Conservation (phyloP, 2,797 vertebrate species). For the Sciurus vulgaris region DNA sequence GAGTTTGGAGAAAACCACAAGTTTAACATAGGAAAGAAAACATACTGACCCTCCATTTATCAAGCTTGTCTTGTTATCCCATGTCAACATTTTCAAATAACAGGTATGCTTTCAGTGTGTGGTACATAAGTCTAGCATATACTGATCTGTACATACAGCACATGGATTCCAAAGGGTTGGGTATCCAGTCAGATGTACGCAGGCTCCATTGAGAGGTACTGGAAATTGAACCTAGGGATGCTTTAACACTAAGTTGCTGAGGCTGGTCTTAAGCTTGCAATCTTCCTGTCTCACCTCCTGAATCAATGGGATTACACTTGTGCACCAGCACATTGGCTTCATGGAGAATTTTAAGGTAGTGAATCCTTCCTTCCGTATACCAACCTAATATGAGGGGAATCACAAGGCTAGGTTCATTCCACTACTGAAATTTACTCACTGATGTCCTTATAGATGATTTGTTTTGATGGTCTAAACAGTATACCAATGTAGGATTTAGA, state of each 20-base stretch:
- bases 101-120: slow-evolving; percentile 3
- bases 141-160: background rate
- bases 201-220: background rate
- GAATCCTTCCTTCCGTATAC: slow-evolving; percentile 28
- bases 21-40: slow-evolving; percentile 54
- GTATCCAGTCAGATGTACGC: background rate
- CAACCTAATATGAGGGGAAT: background rate
- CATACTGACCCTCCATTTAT: slow-evolving; percentile 8
- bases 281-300: too few relatives aligned
- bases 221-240: too few relatives aligned
- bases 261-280: too few relatives aligned
- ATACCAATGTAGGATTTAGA: slow-evolving; percentile 21
- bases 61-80: slow-evolving; percentile 39
- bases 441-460: background rate
- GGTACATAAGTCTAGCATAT: background rate
- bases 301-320: too few relatives aligned
- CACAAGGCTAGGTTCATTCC: slow-evolving; percentile 35
- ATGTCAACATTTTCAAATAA: slow-evolving; percentile 50
- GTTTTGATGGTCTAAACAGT: background rate
- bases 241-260: too few relatives aligned
- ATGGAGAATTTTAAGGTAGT: slow-evolving; percentile 47
- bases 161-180: background rate
- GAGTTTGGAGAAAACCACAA: slow-evolving; percentile 29
- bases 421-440: background rate
- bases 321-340: background rate